phyloP scores from a whole-genome alignment of 2,113 vertebrate species.

The Grus americana region DNA sequence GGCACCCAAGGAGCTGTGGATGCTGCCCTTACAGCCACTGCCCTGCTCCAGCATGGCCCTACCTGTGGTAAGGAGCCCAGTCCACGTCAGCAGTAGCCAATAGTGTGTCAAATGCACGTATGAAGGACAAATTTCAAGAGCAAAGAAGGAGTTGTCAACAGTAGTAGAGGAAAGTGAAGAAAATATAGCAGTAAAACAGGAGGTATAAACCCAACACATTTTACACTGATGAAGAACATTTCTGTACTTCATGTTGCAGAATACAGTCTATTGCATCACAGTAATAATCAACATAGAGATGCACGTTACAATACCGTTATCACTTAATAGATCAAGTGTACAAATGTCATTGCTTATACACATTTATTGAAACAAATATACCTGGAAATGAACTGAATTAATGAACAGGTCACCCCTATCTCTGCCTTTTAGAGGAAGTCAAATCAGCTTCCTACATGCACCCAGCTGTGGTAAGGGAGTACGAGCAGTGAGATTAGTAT shows the following conservation, averaged over 20 bases:
- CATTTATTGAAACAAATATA: conserved; percentile 48
- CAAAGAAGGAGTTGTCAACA: neutral
- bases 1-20: accelerated
- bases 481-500: neutral
- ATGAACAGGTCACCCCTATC: neutral
- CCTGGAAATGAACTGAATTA: conserved; percentile 38
- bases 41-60: neutral
- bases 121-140: neutral
- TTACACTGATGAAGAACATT: neutral
- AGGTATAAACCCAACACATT: neutral
- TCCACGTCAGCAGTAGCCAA: neutral
- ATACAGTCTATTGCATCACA: conserved; percentile 1
- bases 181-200: neutral
- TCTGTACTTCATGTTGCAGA: neutral
- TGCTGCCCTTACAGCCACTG: neutral
- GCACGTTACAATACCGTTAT: conserved; percentile 14
- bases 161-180: neutral
- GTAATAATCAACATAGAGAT: conserved; percentile 54
- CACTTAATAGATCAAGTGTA: conserved; percentile 21
- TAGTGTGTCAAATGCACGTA: neutral
- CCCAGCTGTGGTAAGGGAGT: neutral
- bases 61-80: neutral
- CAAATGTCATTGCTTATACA: conserved; percentile 29
- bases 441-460: neutral
- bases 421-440: neutral